A percentile compares a stretch with the other conserved stretches of the same genome.
Evolutionary conservation across 2,888 invertebrate genomes (phyloP).

Genomic region (Lithophane socia): DNA sequence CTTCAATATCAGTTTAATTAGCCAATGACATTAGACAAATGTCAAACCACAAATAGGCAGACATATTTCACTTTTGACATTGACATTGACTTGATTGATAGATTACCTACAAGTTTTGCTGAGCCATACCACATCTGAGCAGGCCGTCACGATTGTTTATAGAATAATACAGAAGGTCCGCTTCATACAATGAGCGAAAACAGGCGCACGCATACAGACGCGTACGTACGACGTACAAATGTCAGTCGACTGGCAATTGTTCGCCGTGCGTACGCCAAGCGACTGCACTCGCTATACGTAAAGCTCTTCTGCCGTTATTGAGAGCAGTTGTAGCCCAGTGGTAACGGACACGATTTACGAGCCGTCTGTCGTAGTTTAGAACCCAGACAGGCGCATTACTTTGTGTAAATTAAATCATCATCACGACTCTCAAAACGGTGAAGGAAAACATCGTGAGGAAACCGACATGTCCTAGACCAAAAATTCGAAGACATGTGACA

Average conservation of each 20-base stretch:
- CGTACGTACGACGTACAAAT: neutral
- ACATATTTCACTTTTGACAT: constrained; percentile 40
- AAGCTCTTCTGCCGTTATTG: neutral
- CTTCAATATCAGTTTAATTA: neutral
- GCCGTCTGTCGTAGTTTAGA: too few relatives aligned
- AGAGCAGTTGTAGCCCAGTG: too few relatives aligned
- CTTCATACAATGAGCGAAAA: neutral
- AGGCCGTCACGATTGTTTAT: neutral
- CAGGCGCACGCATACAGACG: neutral
- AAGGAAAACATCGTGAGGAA: too few relatives aligned
- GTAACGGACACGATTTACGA: too few relatives aligned
- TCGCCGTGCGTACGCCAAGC: too few relatives aligned
- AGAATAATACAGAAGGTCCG: constrained; percentile 11
- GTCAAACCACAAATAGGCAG: constrained; percentile 9
- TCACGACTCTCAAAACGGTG: too few relatives aligned
- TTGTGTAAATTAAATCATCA: too few relatives aligned
- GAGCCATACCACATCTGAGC: neutral
- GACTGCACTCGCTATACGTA: neutral
- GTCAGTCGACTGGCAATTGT: too few relatives aligned
- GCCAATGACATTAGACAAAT: neutral
- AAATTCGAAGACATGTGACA: too few relatives aligned
- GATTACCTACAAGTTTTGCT: constrained; percentile 12
- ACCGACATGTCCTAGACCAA: too few relatives aligned
- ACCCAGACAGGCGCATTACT: too few relatives aligned
- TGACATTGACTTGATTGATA: constrained; percentile 48